Evolutionary conservation across 2,797 vertebrate genomes (phyloP).

Genomic region (Channa striata): DNA sequence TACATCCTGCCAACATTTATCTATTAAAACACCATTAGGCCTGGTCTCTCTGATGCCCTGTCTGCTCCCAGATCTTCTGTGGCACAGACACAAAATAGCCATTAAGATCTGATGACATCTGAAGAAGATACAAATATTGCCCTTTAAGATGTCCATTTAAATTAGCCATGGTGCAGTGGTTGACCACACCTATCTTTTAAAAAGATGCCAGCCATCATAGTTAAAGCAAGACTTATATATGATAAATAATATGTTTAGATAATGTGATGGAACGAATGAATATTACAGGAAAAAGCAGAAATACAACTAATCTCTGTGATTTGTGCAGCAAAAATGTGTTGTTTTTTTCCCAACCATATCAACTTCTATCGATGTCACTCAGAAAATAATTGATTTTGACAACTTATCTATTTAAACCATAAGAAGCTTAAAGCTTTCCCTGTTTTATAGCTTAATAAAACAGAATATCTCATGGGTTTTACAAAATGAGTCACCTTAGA

Average conservation of each 20-base stretch:
- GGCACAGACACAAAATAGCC: conserved; percentile 14
- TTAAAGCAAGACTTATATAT: neutral
- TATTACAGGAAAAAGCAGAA: too few relatives aligned
- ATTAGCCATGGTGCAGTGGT: neutral
- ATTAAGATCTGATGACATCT: conserved; percentile 56
- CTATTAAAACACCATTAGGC: conserved; percentile 82
- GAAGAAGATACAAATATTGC: conserved; percentile 45
- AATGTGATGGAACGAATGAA: too few relatives aligned
- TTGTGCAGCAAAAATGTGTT: too few relatives aligned
- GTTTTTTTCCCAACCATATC: too few relatives aligned
- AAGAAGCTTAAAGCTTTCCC: too few relatives aligned
- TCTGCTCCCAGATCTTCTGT: conserved; percentile 56
- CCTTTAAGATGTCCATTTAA: conserved; percentile 26
- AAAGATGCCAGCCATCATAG: conserved; percentile 7
- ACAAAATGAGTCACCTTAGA: too few relatives aligned
- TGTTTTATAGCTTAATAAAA: too few relatives aligned
- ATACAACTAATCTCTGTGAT: too few relatives aligned
- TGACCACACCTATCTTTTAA: conserved; percentile 9
- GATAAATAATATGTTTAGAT: neutral
- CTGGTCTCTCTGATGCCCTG: conserved; percentile 34
- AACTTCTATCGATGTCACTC: too few relatives aligned
- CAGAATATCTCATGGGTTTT: too few relatives aligned
- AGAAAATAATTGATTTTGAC: too few relatives aligned
- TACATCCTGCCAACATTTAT: conserved; percentile 78
- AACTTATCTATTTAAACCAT: too few relatives aligned